Evolutionary conservation across 2,113 vertebrate species (phyloP), one percentile per base, ranked within the genome.

Genomic region (Psophia crepitans): DNA sequence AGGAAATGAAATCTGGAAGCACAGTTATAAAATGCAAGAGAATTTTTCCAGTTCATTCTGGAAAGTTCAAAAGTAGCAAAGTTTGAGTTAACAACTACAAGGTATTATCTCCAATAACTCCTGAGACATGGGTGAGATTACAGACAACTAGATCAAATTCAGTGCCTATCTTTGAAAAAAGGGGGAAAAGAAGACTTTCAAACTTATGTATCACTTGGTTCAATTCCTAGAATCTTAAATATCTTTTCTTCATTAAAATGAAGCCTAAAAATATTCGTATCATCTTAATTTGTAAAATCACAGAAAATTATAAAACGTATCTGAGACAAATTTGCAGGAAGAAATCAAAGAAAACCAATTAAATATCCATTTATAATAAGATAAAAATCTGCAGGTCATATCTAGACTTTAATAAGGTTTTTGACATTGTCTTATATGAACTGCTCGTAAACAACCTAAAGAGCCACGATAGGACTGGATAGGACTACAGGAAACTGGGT

Each of bases 1-100:
- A 84, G 35, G 71, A 89, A 90, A 87, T n/a, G 3, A 43, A 78
- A 81, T 44, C 87, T n/a, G 81, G 46, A 95, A 89, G 12, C 39
- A 88, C 14, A 27, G 21, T 27, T 89, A 37, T 32, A 88, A 78
- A 21, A 64, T 22, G 48, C 9, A 87, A 53, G 35, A 64, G 0
- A 60, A 30, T 66, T 58, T 90, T 10, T 84, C 11, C 22, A 18
- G 27, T 24, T 75, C 39, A 28, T 64, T 83, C 43, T 5, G 4
- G 39, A 51, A 86, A 54, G 20, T 33, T 84, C 19, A 68, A 75
- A 80, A 78, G 12, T 20, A 79, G 14, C 10, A 64, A 90, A 68
- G 13, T 70, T 30, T 70, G 21, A 66, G 56, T 78, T 7, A 80
- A 30, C 15, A 83, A 16, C 28, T 83, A 23, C 35, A 49, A 51